Evolutionary conservation across 2,888 invertebrate species (phyloP).

Genomic region (Drosophila prostipennis): DNA sequence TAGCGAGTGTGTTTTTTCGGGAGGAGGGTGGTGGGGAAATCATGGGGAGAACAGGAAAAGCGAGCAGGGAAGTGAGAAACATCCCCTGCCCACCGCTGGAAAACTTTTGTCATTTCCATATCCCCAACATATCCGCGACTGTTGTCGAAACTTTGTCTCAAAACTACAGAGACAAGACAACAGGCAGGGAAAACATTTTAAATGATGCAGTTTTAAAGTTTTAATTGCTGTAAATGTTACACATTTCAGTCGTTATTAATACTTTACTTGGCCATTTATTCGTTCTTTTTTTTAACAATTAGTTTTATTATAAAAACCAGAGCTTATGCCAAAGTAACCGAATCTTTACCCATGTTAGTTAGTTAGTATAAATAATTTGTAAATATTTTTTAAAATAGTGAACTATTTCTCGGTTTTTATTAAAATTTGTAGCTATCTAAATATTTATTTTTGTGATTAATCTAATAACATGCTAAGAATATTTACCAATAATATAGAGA

Average conservation of each 20-base stretch:
- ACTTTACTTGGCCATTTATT: background rate
- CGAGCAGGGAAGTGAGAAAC: constrained; percentile 1
- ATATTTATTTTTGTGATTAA: too few species aligned
- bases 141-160: constrained; percentile 6
- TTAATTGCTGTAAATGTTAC: constrained; percentile 8
- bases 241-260: background rate
- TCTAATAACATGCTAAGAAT: background rate
- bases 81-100: background rate
- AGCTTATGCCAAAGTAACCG: too few species aligned
- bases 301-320: background rate
- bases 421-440: too few species aligned
- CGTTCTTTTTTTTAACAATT: background rate
- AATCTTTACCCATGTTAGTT: too few species aligned
- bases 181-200: constrained; percentile 8
- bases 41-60: background rate
- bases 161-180: constrained; percentile 8
- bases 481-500: background rate
- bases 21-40: too few species aligned
- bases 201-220: constrained; percentile 10
- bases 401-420: too few species aligned
- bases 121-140: constrained; percentile 26
- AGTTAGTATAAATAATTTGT: too few species aligned
- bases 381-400: too few species aligned
- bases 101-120: constrained; percentile 35
- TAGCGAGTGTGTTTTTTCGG: constrained; percentile 3